Evolutionary conservation across 37 sponge, comb jelly and placozoan genomes (phyloP).

Genomic region (Eunapius fragilis): DNA sequence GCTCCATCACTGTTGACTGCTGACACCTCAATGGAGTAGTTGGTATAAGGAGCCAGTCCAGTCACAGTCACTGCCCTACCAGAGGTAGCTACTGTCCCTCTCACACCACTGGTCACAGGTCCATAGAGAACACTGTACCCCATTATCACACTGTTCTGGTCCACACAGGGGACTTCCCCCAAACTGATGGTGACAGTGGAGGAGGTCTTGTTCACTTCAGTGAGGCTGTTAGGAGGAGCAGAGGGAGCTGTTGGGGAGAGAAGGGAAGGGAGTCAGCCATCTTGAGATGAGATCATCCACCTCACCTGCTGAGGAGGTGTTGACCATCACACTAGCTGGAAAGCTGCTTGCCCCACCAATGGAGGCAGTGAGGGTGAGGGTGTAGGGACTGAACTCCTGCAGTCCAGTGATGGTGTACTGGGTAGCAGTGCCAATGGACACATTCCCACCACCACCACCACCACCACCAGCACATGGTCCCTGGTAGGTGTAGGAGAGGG

Average conservation of each 20-base stretch:
- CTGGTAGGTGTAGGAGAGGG: too few relatives aligned
- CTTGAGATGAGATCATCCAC: too few relatives aligned
- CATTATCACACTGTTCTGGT: constrained; percentile 7
- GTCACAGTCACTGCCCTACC: background rate
- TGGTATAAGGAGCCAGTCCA: constrained; percentile 23
- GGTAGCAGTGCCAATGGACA: too few relatives aligned
- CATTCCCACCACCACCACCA: too few relatives aligned
- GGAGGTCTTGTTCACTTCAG: constrained; percentile 4
- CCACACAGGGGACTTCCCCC: background rate
- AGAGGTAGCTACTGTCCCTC: background rate
- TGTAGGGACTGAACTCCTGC: too few relatives aligned
- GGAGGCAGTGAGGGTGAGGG: too few relatives aligned
- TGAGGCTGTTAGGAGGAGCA: constrained; percentile 1
- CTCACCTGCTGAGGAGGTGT: too few relatives aligned
- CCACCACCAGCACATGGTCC: too few relatives aligned
- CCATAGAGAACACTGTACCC: constrained; percentile 6
- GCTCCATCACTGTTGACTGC: constrained; percentile 7
- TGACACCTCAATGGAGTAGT: constrained; percentile 20
- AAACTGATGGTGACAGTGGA: background rate
- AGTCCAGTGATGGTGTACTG: too few relatives aligned
- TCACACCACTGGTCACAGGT: background rate
- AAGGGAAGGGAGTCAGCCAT: too few relatives aligned
- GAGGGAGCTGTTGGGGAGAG: background rate
- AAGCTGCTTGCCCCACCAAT: too few relatives aligned
- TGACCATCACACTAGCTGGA: too few relatives aligned